Conservation (phyloP, 2,888 invertebrate species). For the Cremastobaeus sp. region DNA sequence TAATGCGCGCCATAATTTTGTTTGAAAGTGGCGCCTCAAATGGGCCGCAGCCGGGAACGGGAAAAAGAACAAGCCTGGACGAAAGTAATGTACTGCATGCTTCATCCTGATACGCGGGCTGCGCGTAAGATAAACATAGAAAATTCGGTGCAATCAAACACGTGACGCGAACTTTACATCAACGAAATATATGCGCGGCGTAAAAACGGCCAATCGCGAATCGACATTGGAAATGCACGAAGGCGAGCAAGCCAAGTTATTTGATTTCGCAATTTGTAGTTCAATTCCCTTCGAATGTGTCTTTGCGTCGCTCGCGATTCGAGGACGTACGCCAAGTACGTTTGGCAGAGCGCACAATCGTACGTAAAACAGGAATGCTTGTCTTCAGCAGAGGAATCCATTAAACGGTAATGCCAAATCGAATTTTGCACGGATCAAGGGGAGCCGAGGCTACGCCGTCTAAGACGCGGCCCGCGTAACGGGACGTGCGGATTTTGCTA, state of each 20-base stretch:
- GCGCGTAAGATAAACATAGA: conserved; percentile 41
- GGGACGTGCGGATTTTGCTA: conserved; percentile 44
- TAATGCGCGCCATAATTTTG: conserved; percentile 44
- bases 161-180: conserved; percentile 50
- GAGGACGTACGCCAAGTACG: conserved; percentile 46
- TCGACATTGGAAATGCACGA: conserved; percentile 53
- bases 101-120: conserved; percentile 41
- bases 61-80: background rate
- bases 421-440: conserved; percentile 66
- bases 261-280: conserved; percentile 61
- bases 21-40: conserved; percentile 29
- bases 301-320: conserved; percentile 50
- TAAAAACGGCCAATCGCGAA: conserved; percentile 54
- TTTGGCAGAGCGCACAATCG: conserved; percentile 42
- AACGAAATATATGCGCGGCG: conserved; percentile 37
- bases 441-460: conserved; percentile 26
- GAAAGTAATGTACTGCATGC: conserved; percentile 39
- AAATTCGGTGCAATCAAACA: conserved; percentile 55
- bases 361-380: conserved; percentile 57
- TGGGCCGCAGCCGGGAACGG: background rate
- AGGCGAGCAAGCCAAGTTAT: conserved; percentile 55
- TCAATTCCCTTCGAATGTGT: conserved; percentile 56
- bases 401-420: conserved; percentile 71
- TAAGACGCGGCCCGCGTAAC: conserved; percentile 18
- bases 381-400: conserved; percentile 65